Evolutionary conservation across 2,797 vertebrate genomes (phyloP).

Genomic region (Aplochiton taeniatus): DNA sequence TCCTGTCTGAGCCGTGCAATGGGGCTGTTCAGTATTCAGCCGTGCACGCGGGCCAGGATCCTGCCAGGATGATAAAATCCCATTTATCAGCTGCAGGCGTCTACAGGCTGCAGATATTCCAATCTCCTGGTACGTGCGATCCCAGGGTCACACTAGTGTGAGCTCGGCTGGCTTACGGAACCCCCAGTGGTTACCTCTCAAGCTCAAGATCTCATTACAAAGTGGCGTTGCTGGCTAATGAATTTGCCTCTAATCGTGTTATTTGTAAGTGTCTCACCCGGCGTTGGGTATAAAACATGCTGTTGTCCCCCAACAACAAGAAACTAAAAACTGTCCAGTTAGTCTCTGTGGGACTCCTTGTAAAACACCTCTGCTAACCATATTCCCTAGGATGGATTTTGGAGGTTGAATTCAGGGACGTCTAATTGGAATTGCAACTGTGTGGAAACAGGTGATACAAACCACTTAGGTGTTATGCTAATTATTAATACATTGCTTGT

Average conservation of each 20-base stretch:
- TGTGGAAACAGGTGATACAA: conserved; percentile 52
- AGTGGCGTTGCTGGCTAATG: conserved; percentile 53
- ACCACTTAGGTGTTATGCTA: conserved; percentile 39
- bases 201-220: conserved; percentile 61
- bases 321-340: conserved; percentile 30
- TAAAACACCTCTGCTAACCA: conserved; percentile 38
- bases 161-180: conserved; percentile 44
- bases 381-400: conserved; percentile 53
- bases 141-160: conserved; percentile 52
- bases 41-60: conserved; percentile 38
- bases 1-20: conserved; percentile 22
- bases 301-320: conserved; percentile 17
- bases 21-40: conserved; percentile 53
- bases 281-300: conserved; percentile 26
- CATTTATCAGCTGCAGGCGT: conserved; percentile 58
- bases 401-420: conserved; percentile 43
- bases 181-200: conserved; percentile 46
- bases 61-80: conserved; percentile 56
- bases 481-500: conserved; percentile 34
- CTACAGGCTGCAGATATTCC: conserved; percentile 49
- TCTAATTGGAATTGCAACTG: conserved; percentile 48
- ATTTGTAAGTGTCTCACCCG: conserved; percentile 51
- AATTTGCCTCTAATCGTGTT: conserved; percentile 56
- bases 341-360: conserved; percentile 32
- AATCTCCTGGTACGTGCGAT: conserved; percentile 38